Evolutionary conservation across 2,797 vertebrate species (phyloP).

Genomic region (Aselliscus stoliczkanus): DNA sequence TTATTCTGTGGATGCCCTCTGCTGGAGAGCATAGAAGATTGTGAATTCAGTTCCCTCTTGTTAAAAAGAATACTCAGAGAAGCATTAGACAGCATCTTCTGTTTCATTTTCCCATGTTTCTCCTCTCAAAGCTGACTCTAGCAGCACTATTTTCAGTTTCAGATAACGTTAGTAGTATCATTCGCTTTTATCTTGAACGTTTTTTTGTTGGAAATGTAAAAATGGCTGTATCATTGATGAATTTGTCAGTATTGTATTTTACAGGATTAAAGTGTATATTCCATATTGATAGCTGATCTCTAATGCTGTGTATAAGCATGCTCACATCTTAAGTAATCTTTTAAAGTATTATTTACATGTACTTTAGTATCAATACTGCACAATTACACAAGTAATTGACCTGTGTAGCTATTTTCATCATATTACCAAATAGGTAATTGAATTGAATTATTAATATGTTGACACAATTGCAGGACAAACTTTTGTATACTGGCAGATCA

Average conservation of each 20-base stretch:
- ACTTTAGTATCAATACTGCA: background rate
- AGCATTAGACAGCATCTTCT: background rate
- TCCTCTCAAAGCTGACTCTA: background rate
- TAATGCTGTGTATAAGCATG: background rate
- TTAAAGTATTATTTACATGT: background rate
- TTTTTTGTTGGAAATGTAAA: background rate
- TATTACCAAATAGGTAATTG: background rate
- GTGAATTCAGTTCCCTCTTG: background rate
- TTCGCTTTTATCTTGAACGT: background rate
- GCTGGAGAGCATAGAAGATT: background rate
- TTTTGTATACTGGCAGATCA: background rate
- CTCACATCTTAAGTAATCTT: background rate
- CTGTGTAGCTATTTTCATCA: background rate
- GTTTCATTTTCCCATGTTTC: background rate
- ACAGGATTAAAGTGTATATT: background rate
- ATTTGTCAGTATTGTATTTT: background rate
- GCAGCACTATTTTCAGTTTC: background rate
- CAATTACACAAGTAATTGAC: background rate
- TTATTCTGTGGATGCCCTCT: constrained; percentile 45
- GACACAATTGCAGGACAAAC: background rate
- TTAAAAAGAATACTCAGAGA: background rate
- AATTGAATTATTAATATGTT: background rate
- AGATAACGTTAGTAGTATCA: background rate
- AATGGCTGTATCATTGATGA: background rate
- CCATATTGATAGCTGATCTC: background rate